These are phyloP conservation scores for Myrmophylax atrothorax DNA, from an alignment of 2,113 vertebrate species.

Conservation along the genomic window DNA sequence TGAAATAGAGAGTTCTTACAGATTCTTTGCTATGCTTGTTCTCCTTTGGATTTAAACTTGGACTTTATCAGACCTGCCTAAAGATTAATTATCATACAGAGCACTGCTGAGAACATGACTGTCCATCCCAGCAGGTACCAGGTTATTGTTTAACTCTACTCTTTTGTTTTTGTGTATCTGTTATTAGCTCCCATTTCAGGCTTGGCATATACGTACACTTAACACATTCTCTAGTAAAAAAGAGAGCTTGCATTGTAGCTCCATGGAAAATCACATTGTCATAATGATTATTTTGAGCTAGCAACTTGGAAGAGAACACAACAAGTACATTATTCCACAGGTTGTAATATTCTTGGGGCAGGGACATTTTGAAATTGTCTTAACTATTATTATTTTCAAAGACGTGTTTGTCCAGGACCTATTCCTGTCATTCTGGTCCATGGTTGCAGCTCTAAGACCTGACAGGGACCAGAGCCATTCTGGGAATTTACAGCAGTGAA, in stretches of 20 bases:
- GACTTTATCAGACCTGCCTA: background rate
- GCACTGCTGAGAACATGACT: background rate
- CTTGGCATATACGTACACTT: background rate
- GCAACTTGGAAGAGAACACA: background rate
- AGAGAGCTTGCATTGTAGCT: background rate
- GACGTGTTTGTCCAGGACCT: background rate
- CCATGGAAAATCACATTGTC: background rate
- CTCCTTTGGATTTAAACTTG: constrained; percentile 4
- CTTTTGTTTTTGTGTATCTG: background rate
- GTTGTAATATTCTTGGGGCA: background rate
- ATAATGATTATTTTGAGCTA: background rate
- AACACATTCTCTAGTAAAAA: background rate
- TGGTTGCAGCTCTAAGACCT: background rate
- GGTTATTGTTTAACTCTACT: constrained; percentile 22
- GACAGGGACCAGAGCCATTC: background rate
- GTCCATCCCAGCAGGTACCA: constrained; percentile 23
- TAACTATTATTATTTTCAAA: background rate
- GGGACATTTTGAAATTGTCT: background rate
- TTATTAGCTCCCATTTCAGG: constrained; percentile 16
- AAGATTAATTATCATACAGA: constrained; percentile 22
- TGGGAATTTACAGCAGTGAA: background rate
- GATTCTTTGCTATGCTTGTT: background rate
- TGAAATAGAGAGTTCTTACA: background rate
- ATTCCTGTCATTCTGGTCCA: background rate
- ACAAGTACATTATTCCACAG: background rate